Base-by-base conservation (phyloP, 2,797 vertebrate species). In the Parauchenoglanis punctatus region DNA sequence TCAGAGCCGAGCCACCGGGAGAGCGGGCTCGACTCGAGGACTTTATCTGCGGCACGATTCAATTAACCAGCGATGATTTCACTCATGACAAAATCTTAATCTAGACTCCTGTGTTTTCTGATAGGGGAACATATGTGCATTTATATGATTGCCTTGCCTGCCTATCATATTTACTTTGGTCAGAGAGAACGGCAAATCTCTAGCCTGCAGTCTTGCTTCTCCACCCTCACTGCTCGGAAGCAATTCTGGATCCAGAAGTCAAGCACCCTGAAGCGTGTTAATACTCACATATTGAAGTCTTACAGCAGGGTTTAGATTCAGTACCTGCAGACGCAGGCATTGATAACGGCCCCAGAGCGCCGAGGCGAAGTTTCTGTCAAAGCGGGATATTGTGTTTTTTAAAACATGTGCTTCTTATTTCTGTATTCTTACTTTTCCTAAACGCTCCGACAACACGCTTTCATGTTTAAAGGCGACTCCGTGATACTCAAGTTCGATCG, bases 221-320 rank as follows among this genome's bases (percentile, higher is more conserved):
- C 92, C 92, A 92, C 92, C 89, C 91, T 91, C 94, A 91, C 93
- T 89, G 92, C 92, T 91, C 91, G 91, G 92, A 91, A 94, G 94
- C 94, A 95, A 95, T 95, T 96, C 94, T 91, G 93, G 93, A 92
- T 87, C 92, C 94, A 94, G 93, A 94, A 96, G 94, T 93, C 94
- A 93, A 95, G 94, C 90, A 95, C 95, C 95, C 93, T 96, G 95
- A 95, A 96, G 95, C 95, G 95, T 96, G 95, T 94, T 95, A 95
- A 95, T 95, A 93, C 95, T 94, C 93, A 95, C 95, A 95, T 95
- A 95, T 95, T 95, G 94, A 94, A 95, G 95, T 95, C 93, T 94
- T 94, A 94, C 93, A 94, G 93, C 94, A 88, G 89, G 95, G 94
- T 94, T 95, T 95, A 95, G 94, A 95, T 96, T 94, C 93, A 94